Evolutionary conservation across 2,113 vertebrate species (phyloP).

Genomic region (Upupa epops): DNA sequence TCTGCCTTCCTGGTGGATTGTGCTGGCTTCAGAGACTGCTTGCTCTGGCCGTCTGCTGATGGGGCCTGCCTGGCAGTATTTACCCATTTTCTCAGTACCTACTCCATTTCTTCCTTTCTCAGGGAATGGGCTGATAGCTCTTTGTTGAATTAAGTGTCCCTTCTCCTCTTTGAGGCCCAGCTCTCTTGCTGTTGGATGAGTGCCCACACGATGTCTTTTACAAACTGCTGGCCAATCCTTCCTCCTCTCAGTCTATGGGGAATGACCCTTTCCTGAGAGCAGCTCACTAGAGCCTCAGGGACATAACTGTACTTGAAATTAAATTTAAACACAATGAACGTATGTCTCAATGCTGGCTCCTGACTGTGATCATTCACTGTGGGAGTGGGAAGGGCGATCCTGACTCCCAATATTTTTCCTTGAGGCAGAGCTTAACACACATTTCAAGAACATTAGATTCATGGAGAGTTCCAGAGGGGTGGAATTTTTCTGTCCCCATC

Average conservation of each 20-base stretch:
- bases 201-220: neutral
- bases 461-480: fast-evolving
- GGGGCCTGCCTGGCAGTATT: neutral
- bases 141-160: neutral
- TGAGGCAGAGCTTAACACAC: neutral
- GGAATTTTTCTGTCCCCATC: neutral
- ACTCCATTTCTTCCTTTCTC: neutral
- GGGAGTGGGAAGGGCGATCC: neutral
- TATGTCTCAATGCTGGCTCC: neutral
- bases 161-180: neutral
- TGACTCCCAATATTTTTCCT: neutral
- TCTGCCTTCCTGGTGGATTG: neutral
- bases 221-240: neutral
- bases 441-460: neutral
- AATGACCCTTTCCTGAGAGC: neutral
- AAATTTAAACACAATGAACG: neutral
- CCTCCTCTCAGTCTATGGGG: neutral
- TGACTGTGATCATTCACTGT: neutral
- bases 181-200: neutral
- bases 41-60: neutral
- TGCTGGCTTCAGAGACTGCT: neutral
- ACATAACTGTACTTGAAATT: fast-evolving
- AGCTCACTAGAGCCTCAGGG: neutral
- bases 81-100: neutral
- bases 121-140: neutral